A percentile compares a stretch with the other conserved stretches of the same genome.
Evolutionary conservation across 2,113 vertebrate species (phyloP).

Genomic region (Psittacara wagleri): DNA sequence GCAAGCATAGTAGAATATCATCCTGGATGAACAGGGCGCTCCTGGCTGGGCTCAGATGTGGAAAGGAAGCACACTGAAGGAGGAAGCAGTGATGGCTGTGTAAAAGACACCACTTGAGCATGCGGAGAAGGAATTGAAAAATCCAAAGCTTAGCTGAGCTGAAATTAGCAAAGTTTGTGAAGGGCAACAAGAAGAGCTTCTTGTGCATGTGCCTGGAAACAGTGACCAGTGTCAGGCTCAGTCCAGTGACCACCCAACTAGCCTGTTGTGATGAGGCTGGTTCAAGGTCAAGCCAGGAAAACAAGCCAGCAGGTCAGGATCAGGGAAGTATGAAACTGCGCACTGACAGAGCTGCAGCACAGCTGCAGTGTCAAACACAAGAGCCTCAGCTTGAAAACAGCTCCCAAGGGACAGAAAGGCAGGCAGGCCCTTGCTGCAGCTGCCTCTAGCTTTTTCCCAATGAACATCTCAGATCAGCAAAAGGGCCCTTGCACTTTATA

Average conservation of each 20-base stretch:
- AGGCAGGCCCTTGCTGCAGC: background rate
- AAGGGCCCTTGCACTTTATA: slow-evolving; percentile 12
- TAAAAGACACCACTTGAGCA: background rate
- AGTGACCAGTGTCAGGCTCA: background rate
- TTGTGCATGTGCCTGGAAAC: background rate
- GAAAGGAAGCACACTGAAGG: background rate
- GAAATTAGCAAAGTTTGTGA: background rate
- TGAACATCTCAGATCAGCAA: background rate
- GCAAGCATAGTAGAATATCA: background rate
- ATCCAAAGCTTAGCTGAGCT: background rate
- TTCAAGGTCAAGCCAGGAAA: background rate
- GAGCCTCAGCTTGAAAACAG: background rate
- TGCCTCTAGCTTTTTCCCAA: background rate
- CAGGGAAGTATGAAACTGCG: background rate
- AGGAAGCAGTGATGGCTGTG: background rate
- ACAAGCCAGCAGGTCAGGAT: background rate
- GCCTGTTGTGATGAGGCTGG: background rate
- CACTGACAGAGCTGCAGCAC: background rate
- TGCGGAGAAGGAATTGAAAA: background rate
- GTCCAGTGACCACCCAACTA: background rate
- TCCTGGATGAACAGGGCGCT: background rate
- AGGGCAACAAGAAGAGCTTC: background rate
- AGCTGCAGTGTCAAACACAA: background rate
- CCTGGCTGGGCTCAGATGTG: background rate
- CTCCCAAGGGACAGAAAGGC: background rate